Evolutionary conservation across 2,797 vertebrate species (phyloP).

Genomic region (Agapornis canus): DNA sequence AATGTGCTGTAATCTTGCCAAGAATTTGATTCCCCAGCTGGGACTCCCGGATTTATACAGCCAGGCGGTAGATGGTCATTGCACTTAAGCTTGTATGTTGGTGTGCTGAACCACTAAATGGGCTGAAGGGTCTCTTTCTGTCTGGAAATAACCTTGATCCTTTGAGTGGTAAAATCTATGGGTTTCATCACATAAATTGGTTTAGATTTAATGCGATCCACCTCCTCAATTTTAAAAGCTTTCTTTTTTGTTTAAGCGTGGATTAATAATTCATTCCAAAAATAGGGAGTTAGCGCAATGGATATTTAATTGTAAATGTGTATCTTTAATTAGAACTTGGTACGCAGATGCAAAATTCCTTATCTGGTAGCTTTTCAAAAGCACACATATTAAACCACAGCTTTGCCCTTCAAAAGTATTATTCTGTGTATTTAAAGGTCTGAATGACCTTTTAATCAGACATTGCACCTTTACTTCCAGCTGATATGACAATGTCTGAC

Average conservation of each 20-base stretch:
- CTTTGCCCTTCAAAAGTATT: constrained; percentile 51
- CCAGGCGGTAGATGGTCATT: constrained; percentile 30
- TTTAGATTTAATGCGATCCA: not conserved
- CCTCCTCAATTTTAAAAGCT: not conserved
- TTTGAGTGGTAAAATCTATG: not conserved
- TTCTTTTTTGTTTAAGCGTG: not conserved
- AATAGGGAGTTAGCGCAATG: not conserved
- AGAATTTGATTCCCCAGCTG: constrained; percentile 70
- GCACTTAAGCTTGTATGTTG: not conserved
- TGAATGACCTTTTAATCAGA: constrained; percentile 63
- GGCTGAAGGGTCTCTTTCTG: constrained; percentile 8
- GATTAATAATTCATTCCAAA: constrained; percentile 24
- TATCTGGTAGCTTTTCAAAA: constrained; percentile 22
- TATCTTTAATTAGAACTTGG: constrained; percentile 33
- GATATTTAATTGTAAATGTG: constrained; percentile 30
- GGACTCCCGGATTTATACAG: constrained; percentile 60
- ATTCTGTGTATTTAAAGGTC: constrained; percentile 46
- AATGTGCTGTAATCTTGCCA: constrained; percentile 72
- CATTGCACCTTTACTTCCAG: constrained; percentile 50
- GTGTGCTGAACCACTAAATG: not conserved
- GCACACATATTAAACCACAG: not conserved
- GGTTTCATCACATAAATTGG: constrained; percentile 12
- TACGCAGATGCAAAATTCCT: not conserved
- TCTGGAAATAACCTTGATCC: constrained; percentile 14
- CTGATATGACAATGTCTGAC: constrained; percentile 22